Evolutionary conservation across 2,888 invertebrate species (phyloP).

Genomic region (Elaeidobius kamerunicus): DNA sequence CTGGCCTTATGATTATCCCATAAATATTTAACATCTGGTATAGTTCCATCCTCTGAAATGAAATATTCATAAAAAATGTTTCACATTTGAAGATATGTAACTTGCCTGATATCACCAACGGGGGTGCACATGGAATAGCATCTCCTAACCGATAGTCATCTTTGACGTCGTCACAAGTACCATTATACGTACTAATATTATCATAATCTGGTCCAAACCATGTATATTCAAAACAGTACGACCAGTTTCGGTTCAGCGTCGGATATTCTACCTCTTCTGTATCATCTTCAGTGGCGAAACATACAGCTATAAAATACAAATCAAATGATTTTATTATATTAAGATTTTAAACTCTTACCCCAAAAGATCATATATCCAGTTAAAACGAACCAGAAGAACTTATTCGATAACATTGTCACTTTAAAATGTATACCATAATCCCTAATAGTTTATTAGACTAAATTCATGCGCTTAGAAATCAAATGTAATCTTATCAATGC

Average conservation of each 20-base stretch:
- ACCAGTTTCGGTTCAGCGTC: conserved; percentile 32
- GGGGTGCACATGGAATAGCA: conserved; percentile 59
- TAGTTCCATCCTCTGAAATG: conserved; percentile 57
- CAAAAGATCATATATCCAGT: no score
- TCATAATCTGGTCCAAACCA: conserved; percentile 65
- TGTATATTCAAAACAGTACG: conserved; percentile 64
- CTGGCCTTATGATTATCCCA: conserved; percentile 55
- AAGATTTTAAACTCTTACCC: no score
- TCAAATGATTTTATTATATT: no score
- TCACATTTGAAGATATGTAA: neutral
- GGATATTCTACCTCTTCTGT: conserved; percentile 28
- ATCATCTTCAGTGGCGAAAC: neutral
- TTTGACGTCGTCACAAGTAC: conserved; percentile 43
- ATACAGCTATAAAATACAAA: conserved; percentile 2
- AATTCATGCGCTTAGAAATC: no score
- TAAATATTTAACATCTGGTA: conserved; percentile 61
- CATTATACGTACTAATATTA: conserved; percentile 55
- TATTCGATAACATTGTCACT: no score
- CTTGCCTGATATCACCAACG: conserved; percentile 62
- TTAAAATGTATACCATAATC: no score
- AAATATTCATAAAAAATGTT: neutral
- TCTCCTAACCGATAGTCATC: conserved; percentile 39
- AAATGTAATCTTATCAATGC: no score
- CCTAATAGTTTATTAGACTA: no score
- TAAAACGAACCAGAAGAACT: no score